Evolutionary conservation across 2,888 invertebrate species (phyloP).

Genomic region (Aporophyla nigra): DNA sequence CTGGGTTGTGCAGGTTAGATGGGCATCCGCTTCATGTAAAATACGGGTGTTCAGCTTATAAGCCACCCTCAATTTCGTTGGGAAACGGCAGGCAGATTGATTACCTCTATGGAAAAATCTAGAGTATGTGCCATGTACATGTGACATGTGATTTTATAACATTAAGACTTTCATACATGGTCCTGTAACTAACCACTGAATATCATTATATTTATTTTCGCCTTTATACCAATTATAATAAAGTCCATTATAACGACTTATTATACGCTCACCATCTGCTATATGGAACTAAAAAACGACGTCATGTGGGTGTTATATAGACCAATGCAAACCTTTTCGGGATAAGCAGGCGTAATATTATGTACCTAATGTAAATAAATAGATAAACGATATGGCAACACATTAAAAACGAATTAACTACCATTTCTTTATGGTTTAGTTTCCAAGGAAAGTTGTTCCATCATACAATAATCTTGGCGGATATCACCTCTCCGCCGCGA

Average conservation of each 20-base stretch:
- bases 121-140: too few species aligned
- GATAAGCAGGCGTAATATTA: not conserved
- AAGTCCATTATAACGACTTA: not conserved
- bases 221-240: not conserved
- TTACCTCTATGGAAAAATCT: not conserved
- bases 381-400: not conserved
- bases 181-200: not conserved
- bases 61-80: too few species aligned
- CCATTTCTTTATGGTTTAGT: not conserved
- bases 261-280: not conserved
- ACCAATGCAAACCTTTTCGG: not conserved
- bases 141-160: too few species aligned
- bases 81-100: too few species aligned
- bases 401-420: not conserved
- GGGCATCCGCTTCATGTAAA: too few species aligned
- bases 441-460: not conserved
- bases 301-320: not conserved
- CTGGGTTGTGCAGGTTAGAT: too few species aligned
- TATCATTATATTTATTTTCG: not conserved
- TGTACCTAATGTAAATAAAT: too few species aligned
- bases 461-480: too few species aligned
- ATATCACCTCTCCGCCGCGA: too few species aligned
- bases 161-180: not conserved
- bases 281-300: not conserved
- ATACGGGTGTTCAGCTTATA: too few species aligned